Conservation (phyloP, 1,140 invertebrate genomes). For the Sycophaga agraensis region DNA sequence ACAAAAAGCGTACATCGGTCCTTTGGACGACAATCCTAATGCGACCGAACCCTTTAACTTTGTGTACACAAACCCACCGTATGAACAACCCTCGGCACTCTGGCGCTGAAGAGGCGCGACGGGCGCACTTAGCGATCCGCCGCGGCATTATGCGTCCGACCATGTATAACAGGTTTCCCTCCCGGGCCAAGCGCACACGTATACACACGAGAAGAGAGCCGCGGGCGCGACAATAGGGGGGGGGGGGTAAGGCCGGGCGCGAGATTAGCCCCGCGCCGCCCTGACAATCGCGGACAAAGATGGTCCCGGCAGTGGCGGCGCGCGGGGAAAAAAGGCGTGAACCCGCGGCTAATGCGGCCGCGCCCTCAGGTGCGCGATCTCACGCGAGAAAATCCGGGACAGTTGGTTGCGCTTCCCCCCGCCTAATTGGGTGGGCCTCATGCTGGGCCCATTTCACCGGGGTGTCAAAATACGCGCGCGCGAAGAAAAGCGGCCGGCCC, state of each 20-base stretch:
- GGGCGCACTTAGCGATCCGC: too few species aligned
- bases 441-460: constrained; percentile 50
- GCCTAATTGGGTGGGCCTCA: constrained; percentile 56
- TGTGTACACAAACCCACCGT: background rate
- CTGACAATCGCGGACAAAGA: constrained; percentile 2
- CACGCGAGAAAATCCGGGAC: constrained; percentile 8
- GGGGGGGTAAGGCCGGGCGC: background rate
- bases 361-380: background rate
- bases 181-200: too few species aligned
- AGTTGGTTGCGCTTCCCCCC: background rate
- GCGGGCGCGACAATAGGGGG: background rate
- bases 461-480: constrained; percentile 61
- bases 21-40: background rate
- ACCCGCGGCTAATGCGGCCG: background rate
- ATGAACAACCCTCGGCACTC: background rate
- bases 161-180: background rate
- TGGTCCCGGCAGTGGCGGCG: background rate
- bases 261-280: constrained; percentile 1
- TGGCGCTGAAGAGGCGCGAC: too few species aligned
- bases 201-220: too few species aligned
- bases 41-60: constrained; percentile 4
- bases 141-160: too few species aligned
- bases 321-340: background rate
- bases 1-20: background rate
- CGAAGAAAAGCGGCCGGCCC: too few species aligned